Conservation (phyloP, 2,113 vertebrate genomes). For the Eptatretus burgeri region DNA sequence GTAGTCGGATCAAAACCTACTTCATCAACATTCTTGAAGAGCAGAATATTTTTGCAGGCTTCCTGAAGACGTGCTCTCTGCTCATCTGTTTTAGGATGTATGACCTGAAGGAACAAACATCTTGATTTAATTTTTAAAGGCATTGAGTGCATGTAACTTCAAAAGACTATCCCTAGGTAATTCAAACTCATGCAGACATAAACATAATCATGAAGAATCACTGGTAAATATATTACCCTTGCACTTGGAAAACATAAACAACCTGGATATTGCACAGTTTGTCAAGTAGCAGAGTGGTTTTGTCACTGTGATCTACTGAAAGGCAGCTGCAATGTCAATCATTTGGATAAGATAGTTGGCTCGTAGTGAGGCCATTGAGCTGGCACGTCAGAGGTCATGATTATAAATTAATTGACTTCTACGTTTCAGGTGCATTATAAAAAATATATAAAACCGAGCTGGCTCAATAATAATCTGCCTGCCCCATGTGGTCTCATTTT, state of each 20-base stretch:
- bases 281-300: too few species aligned
- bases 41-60: constrained; percentile 75
- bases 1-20: constrained; percentile 21
- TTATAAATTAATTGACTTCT: constrained; percentile 7
- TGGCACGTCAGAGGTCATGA: constrained; percentile 9
- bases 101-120: constrained; percentile 28
- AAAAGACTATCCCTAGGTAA: too few species aligned
- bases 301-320: too few species aligned
- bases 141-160: neutral
- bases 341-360: too few species aligned
- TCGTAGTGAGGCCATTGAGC: neutral
- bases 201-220: too few species aligned
- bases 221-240: too few species aligned
- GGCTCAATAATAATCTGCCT: neutral
- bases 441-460: constrained; percentile 10
- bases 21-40: constrained; percentile 83
- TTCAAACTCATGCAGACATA: too few species aligned
- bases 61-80: constrained; percentile 85
- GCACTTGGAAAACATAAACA: neutral
- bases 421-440: neutral
- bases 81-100: constrained; percentile 87
- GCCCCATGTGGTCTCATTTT: too few species aligned
- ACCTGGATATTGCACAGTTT: too few species aligned
- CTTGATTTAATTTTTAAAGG: neutral
- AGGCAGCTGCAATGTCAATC: too few species aligned